These are phyloP conservation scores for Leucozona laternaria DNA, from an alignment of 2,888 invertebrate genomes.

Conservation along the genomic window DNA sequence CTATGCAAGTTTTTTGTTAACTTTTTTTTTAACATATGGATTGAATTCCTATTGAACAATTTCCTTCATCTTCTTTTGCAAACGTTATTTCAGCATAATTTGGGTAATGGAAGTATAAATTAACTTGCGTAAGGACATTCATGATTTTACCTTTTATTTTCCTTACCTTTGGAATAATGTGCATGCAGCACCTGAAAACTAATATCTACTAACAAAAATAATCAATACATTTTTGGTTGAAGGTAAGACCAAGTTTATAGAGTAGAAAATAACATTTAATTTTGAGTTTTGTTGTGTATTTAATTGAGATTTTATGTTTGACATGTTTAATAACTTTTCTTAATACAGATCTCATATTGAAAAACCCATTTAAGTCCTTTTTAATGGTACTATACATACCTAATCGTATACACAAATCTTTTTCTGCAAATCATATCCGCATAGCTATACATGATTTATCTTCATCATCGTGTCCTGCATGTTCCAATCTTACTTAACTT, in stretches of 20 bases:
- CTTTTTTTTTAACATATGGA: constrained; percentile 54
- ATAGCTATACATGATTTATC: too few species aligned
- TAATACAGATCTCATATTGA: too few species aligned
- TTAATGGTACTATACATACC: too few species aligned
- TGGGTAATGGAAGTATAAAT: background rate
- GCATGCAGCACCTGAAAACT: constrained; percentile 29
- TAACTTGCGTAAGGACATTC: constrained; percentile 46
- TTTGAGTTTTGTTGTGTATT: background rate
- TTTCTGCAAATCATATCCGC: too few species aligned
- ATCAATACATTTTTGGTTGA: constrained; percentile 48
- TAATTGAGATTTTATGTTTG: background rate
- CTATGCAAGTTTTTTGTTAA: constrained; percentile 15
- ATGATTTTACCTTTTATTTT: background rate
- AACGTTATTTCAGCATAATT: constrained; percentile 15
- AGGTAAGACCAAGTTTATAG: constrained; percentile 49
- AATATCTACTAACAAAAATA: constrained; percentile 35
- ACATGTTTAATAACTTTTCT: background rate
- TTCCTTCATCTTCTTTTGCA: constrained; percentile 3
- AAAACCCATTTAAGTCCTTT: too few species aligned
- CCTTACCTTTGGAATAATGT: constrained; percentile 24
- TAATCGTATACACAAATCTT: too few species aligned
- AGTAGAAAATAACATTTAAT: background rate
- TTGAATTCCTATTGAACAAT: background rate
- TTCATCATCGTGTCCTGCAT: too few species aligned
- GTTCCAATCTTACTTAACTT: too few species aligned